phyloP scores from a whole-genome alignment of 1,140 invertebrate genomes.

The Papilio glaucus region DNA sequence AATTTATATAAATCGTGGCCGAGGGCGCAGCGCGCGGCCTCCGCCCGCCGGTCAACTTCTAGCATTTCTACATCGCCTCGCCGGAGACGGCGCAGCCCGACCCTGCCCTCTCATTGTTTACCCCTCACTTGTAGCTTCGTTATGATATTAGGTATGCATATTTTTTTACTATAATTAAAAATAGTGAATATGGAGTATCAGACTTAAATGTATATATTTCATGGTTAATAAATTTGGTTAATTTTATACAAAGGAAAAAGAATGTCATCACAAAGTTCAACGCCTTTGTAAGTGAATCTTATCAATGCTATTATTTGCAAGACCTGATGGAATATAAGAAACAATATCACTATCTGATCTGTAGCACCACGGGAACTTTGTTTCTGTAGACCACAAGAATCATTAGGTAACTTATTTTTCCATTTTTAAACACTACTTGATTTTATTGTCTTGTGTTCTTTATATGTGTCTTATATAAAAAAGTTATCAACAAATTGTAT shows the following conservation, averaged over 20 bases:
- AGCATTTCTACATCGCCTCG: conserved; percentile 71
- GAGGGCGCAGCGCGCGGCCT: conserved; percentile 47
- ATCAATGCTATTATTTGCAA: conserved; percentile 59
- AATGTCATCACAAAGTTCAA: conserved; percentile 73
- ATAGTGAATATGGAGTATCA: conserved; percentile 74
- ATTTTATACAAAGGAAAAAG: conserved; percentile 80
- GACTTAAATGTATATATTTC: conserved; percentile 80
- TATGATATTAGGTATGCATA: conserved; percentile 82
- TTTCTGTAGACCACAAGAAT: conserved; percentile 62
- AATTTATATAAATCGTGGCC: conserved; percentile 65
- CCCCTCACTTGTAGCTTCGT: conserved; percentile 78
- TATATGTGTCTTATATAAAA: conserved; percentile 78
- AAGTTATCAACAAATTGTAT: conserved; percentile 79
- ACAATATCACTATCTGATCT: conserved; percentile 72
- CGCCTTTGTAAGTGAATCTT: conserved; percentile 64
- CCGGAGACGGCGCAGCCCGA: conserved; percentile 55
- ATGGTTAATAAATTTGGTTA: conserved; percentile 79
- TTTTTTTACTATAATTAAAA: conserved; percentile 81
- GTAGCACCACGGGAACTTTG: conserved; percentile 70
- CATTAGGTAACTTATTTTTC: conserved; percentile 66
- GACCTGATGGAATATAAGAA: conserved; percentile 49
- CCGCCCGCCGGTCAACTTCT: conserved; percentile 52
- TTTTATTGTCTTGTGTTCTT: conserved; percentile 72
- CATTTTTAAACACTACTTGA: conserved; percentile 64
- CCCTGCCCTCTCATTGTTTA: conserved; percentile 67